Base-by-base conservation (phyloP, 2,888 invertebrate species). In the Bibio marci region DNA sequence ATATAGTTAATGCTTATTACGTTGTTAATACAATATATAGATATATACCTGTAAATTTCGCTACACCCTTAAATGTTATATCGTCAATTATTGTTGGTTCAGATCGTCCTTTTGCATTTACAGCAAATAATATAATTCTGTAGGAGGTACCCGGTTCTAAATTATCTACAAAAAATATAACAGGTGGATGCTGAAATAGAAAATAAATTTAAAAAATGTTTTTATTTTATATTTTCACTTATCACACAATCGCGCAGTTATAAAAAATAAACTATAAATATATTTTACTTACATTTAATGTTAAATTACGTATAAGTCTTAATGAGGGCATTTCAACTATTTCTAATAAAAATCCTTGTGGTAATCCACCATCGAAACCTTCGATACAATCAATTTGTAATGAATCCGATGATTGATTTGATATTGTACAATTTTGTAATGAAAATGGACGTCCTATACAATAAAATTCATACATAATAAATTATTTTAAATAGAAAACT, bases 401-500 rank as follows among this genome's bases (percentile, higher is more conserved):
- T 0, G 85, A 79, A 55, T 87, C 83, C 45, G 75, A 70, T 40
- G 87, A 88, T 60, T 87, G 83, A 63, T 90, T 90, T 40, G 78
- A 76, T 26, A 88, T 76, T n/a, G 81, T 75, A 60, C 90, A 90
- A 64, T 90, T 90, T 54, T 80, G 76, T 40, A 88, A 69, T 38
- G 85, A 79, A 56, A 87, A 86, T 7, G 90, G 90, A 34, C 85
- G 81, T 55, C 88, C 90, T 86, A 66, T 32, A 58, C n/a, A n/a
- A n/a, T n/a, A n/a, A n/a, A n/a, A n/a, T n/a, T n/a, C n/a, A n/a
- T n/a, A n/a, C n/a, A n/a, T n/a, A n/a, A n/a, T n/a, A n/a, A n/a
- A n/a, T n/a, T n/a, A n/a, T n/a, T n/a, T n/a, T n/a, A n/a, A n/a
- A n/a, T n/a, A n/a, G n/a, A n/a, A n/a, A n/a, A n/a, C n/a, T n/a